A percentile compares a stretch with the other conserved stretches of the same genome.
These are phyloP conservation scores for Hapalemur alaotrensis DNA, from an alignment of 2,797 vertebrate species.

Conservation along the genomic window DNA sequence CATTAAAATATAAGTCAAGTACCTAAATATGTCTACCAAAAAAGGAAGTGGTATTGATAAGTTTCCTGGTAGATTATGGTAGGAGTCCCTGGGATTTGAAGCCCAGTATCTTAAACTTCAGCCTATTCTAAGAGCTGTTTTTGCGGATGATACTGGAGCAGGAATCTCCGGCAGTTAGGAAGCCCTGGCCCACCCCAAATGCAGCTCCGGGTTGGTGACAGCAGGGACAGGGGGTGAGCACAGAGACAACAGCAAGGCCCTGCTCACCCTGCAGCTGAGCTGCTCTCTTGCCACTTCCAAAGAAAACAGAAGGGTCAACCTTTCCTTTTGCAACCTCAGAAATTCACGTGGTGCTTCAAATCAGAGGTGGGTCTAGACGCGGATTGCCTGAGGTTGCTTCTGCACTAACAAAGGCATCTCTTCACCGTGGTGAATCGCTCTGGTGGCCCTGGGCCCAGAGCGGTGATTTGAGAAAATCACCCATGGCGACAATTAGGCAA, in stretches of 20 bases:
- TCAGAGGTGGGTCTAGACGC: background rate
- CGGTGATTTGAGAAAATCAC: slow-evolving; percentile 47
- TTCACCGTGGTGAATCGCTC: background rate
- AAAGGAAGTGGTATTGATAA: background rate
- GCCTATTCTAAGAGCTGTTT: background rate
- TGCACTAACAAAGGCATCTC: slow-evolving; percentile 23
- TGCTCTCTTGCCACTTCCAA: background rate
- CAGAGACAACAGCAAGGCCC: background rate
- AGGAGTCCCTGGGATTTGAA: background rate
- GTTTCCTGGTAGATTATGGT: background rate
- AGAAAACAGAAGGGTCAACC: background rate
- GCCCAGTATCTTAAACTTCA: background rate
- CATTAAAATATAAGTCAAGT: background rate
- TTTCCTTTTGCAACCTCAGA: background rate
- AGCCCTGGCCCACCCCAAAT: background rate
- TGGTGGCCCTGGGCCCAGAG: slow-evolving; percentile 36
- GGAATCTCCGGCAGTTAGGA: background rate
- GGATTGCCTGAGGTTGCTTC: slow-evolving; percentile 24
- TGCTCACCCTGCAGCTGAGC: background rate
- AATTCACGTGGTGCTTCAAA: background rate
- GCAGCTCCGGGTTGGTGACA: background rate
- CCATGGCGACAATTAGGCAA: slow-evolving; percentile 14
- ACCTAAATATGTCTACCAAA: background rate
- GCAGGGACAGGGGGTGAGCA: background rate
- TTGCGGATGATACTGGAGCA: fast-evolving